Conservation (phyloP, 1,140 invertebrate species). For the Achatina immaculata region DNA sequence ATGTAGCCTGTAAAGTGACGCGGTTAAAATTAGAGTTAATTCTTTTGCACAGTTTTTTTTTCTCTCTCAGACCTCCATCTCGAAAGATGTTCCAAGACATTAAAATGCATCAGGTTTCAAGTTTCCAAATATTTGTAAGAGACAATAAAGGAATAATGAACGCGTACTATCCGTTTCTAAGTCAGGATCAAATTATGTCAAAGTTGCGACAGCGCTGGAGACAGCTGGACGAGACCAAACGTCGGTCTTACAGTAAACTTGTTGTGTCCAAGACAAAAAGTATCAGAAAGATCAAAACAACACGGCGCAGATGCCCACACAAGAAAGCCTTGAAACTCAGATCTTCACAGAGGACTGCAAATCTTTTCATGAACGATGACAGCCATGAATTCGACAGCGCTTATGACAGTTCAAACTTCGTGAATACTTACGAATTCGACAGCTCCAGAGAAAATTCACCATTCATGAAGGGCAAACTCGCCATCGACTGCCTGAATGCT, state of each 20-base stretch:
- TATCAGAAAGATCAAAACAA: background rate
- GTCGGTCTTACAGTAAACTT: constrained; percentile 5
- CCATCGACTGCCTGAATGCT: background rate
- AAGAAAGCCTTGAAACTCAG: background rate
- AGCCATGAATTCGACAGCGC: background rate
- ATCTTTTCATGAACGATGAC: background rate
- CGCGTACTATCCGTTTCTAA: constrained; percentile 27
- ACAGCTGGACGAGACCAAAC: background rate
- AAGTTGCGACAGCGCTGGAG: constrained; percentile 19
- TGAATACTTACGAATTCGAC: background rate
- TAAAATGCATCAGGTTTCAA: constrained; percentile 2
- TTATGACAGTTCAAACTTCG: background rate
- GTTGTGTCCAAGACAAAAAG: background rate
- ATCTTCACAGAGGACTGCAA: background rate
- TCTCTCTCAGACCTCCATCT: too few species aligned
- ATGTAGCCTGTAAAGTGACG: too few species aligned
- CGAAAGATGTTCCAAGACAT: background rate
- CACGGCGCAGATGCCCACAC: background rate
- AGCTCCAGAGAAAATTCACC: background rate
- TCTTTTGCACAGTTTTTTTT: too few species aligned
- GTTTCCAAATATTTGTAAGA: constrained; percentile 18
- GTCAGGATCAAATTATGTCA: constrained; percentile 22
- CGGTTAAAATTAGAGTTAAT: too few species aligned
- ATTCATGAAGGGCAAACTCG: background rate
- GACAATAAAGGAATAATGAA: constrained; percentile 16